A percentile compares a stretch with the other conserved stretches of the same genome.
These are phyloP conservation scores for Poecile montanus DNA, from an alignment of 2,797 vertebrate genomes.

Conservation along the genomic window DNA sequence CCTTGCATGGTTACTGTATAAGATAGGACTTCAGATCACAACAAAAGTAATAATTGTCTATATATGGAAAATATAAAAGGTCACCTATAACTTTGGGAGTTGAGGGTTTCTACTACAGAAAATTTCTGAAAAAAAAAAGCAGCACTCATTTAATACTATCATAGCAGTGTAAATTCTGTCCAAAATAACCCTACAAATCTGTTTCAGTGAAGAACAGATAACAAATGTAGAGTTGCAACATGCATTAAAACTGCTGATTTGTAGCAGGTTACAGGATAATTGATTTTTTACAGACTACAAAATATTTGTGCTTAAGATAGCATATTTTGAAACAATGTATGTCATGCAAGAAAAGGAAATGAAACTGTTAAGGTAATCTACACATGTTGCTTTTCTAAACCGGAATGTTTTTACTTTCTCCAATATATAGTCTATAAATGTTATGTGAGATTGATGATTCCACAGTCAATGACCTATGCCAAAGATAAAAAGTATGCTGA, in stretches of 20 bases:
- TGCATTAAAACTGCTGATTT: not conserved
- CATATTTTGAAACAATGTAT: not conserved
- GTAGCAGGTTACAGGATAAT: not conserved
- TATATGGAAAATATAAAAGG: not conserved
- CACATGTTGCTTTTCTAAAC: not conserved
- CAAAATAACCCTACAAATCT: not conserved
- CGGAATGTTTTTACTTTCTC: slow-evolving; percentile 64
- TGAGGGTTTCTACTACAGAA: not conserved
- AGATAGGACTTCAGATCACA: not conserved
- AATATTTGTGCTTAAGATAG: not conserved
- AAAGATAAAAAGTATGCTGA: slow-evolving; percentile 40
- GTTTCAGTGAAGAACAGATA: not conserved
- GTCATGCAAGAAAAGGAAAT: not conserved
- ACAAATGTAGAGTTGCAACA: not conserved
- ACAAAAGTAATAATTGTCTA: not conserved
- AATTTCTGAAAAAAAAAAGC: not conserved
- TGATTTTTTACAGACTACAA: not conserved
- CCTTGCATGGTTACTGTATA: not conserved
- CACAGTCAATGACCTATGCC: slow-evolving; percentile 14
- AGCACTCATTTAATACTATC: not conserved
- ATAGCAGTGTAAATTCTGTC: not conserved
- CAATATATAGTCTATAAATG: slow-evolving; percentile 36
- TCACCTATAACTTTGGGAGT: not conserved
- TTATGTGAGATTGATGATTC: slow-evolving; percentile 15
- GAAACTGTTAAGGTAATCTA: slow-evolving; percentile 9